Evolutionary conservation across 2,888 invertebrate genomes (phyloP).

Genomic region (Panzeria rudis): DNA sequence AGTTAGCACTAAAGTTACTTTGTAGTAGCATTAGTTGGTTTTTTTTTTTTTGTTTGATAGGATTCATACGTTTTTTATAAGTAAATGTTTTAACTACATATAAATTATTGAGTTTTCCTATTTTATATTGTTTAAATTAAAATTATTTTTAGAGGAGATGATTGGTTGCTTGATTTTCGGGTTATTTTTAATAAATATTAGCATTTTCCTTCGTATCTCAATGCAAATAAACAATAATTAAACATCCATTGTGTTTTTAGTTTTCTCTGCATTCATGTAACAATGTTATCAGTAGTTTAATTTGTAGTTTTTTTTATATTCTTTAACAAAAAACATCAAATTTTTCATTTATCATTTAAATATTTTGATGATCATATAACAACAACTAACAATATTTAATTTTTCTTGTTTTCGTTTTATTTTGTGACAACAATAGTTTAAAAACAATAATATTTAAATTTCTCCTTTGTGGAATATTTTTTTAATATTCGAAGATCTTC

Average conservation of each 20-base stretch:
- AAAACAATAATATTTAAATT: constrained; percentile 56
- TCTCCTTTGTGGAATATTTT: constrained; percentile 14
- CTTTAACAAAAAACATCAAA: constrained; percentile 68
- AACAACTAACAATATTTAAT: constrained; percentile 64
- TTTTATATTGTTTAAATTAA: constrained; percentile 51
- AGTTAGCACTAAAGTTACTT: constrained; percentile 61
- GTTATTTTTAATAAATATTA: constrained; percentile 32
- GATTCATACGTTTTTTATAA: constrained; percentile 62
- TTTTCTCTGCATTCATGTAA: constrained; percentile 37
- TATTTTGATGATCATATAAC: constrained; percentile 65
- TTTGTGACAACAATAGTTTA: constrained; percentile 67
- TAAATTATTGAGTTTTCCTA: constrained; percentile 46
- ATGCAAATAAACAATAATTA: constrained; percentile 55
- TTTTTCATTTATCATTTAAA: constrained; percentile 52
- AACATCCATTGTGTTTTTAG: constrained; percentile 44
- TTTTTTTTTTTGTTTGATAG: constrained; percentile 53
- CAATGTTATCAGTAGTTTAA: constrained; percentile 54
- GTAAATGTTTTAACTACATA: constrained; percentile 41
- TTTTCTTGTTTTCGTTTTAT: constrained; percentile 39
- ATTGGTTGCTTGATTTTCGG: constrained; percentile 58
- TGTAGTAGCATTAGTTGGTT: constrained; percentile 56
- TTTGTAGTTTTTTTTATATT: constrained; percentile 30
- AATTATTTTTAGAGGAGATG: constrained; percentile 67
- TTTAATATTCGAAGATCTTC: constrained; percentile 1
- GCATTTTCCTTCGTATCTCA: constrained; percentile 15